A percentile compares a stretch with the other conserved stretches of the same genome.
These are phyloP conservation scores for Tribolium freemani DNA, from an alignment of 2,888 invertebrate species.

Conservation along the genomic window DNA sequence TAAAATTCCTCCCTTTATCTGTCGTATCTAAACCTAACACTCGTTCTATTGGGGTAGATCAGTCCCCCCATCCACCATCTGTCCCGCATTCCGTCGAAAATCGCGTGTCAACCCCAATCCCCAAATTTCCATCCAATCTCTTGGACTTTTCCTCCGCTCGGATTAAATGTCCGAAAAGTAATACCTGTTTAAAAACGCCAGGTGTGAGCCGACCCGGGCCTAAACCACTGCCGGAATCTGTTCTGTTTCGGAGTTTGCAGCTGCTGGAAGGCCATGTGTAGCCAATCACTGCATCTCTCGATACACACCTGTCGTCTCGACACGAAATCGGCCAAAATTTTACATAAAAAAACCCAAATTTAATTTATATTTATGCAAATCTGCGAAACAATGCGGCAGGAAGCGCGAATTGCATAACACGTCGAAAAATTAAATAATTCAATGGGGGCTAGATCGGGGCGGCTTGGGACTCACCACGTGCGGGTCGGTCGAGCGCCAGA, in stretches of 20 bases:
- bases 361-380: conserved; percentile 22
- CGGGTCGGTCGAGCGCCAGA: neutral
- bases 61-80: neutral
- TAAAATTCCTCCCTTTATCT: neutral
- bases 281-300: conserved; percentile 58
- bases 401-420: conserved; percentile 25
- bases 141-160: too few species aligned
- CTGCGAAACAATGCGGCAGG: conserved; percentile 6
- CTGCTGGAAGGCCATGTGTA: conserved; percentile 52
- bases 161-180: conserved; percentile 20
- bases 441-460: neutral
- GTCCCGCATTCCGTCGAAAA: neutral
- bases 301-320: conserved; percentile 54
- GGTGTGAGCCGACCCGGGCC: conserved; percentile 32
- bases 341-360: neutral
- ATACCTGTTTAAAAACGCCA: conserved; percentile 32
- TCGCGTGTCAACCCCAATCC: neutral
- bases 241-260: conserved; percentile 40
- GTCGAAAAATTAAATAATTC: neutral
- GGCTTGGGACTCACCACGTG: too few species aligned
- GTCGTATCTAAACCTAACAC: neutral
- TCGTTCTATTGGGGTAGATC: neutral
- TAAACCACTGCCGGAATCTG: conserved; percentile 44
- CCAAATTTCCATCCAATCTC: too few species aligned
- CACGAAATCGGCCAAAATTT: conserved; percentile 1